A percentile compares a stretch with the other conserved stretches of the same genome.
Evolutionary conservation across 2,113 vertebrate species (phyloP).

Genomic region (Struthidea cinerea): DNA sequence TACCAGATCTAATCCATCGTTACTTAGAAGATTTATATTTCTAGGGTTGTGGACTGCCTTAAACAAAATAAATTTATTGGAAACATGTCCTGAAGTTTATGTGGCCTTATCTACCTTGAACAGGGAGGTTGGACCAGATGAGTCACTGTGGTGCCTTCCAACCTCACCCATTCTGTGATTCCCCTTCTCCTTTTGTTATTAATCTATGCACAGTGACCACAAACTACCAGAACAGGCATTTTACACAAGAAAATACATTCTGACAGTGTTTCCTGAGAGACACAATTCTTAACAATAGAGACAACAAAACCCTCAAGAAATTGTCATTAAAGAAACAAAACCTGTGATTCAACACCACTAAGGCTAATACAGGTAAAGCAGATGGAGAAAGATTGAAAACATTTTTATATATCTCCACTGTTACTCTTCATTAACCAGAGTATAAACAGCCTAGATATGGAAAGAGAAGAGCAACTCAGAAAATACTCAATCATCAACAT

Average conservation of each 20-base stretch:
- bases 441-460: background rate
- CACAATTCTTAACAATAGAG: background rate
- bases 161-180: background rate
- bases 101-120: background rate
- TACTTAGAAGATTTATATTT: background rate
- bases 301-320: background rate
- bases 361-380: background rate
- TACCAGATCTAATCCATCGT: background rate
- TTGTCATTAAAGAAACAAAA: background rate
- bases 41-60: background rate
- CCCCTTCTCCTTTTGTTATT: background rate
- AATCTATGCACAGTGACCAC: background rate
- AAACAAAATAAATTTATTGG: background rate
- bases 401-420: background rate
- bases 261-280: background rate
- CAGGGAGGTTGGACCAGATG: background rate
- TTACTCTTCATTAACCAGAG: background rate
- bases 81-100: background rate
- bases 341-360: background rate
- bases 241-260: background rate
- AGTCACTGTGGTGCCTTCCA: background rate
- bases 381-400: background rate
- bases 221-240: background rate
- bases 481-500: background rate
- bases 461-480: background rate